A percentile compares a stretch with the other conserved stretches of the same genome.
phyloP scores from a whole-genome alignment of 2,113 vertebrate genomes.

The Nothocercus nigrocapillus region DNA sequence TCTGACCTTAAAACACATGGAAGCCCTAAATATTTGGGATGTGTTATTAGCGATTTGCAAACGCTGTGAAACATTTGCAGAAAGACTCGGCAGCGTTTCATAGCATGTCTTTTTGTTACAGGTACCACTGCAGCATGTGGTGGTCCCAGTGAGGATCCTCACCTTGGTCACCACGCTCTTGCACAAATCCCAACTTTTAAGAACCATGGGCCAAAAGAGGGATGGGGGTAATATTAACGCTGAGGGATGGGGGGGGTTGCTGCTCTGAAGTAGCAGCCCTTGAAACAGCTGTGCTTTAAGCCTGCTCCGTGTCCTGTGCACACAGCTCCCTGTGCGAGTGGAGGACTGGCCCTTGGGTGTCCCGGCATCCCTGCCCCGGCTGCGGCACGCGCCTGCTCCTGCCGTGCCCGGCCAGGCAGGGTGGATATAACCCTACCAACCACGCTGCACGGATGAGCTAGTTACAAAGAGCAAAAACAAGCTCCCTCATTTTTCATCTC shows the following conservation, averaged over 20 bases:
- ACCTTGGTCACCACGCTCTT: background rate
- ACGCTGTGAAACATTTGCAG: background rate
- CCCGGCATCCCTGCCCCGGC: background rate
- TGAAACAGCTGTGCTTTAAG: too few relatives aligned
- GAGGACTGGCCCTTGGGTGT: background rate
- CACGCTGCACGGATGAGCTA: background rate
- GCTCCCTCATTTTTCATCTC: background rate
- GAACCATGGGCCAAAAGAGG: background rate
- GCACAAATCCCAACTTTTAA: background rate
- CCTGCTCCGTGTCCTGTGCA: accelerated
- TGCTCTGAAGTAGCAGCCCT: background rate
- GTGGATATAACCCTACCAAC: background rate
- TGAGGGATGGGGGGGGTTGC: background rate
- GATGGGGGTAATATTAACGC: too few relatives aligned
- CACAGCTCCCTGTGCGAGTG: background rate
- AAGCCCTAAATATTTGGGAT: background rate
- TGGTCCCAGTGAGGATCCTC: background rate
- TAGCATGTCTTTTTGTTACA: background rate
- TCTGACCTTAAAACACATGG: background rate
- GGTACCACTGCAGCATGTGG: background rate
- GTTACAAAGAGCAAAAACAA: background rate
- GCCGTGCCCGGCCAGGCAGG: background rate
- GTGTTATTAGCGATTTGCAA: background rate
- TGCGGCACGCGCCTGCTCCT: background rate
- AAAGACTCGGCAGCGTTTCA: background rate